Conservation (phyloP, 2,888 invertebrate species). For the Calliopum simillimum region DNA sequence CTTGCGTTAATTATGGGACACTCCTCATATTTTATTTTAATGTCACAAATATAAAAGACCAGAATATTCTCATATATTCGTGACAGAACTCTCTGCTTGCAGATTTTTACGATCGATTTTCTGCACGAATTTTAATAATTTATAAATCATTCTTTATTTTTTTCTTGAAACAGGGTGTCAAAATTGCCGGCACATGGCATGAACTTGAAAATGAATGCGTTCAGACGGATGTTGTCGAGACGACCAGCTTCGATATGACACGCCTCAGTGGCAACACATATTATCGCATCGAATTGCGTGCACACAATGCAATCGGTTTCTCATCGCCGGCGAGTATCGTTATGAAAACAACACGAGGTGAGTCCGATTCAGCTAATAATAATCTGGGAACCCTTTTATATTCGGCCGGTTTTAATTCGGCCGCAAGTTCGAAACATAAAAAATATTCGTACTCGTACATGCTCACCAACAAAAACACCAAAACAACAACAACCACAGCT, state of each 20-base stretch:
- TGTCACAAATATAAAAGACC: no score
- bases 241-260: conserved; percentile 77
- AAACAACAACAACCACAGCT: conserved; percentile 56
- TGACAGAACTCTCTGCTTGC: no score
- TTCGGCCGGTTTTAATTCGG: conserved; percentile 66
- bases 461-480: conserved; percentile 37
- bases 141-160: not conserved
- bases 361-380: conserved; percentile 71
- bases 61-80: no score
- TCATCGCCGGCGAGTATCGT: conserved; percentile 82
- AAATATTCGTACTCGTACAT: conserved; percentile 28
- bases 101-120: no score
- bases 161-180: conserved; percentile 70
- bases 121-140: no score
- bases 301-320: conserved; percentile 87
- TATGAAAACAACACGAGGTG: conserved; percentile 90
- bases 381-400: conserved; percentile 67
- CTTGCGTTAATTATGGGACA: no score
- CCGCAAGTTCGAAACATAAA: conserved; percentile 62
- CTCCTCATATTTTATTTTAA: no score
- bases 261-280: conserved; percentile 81
- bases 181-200: conserved; percentile 77
- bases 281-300: conserved; percentile 86
- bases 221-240: conserved; percentile 73
- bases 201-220: conserved; percentile 71